These are phyloP conservation scores for Mantis religiosa DNA, from an alignment of 2,888 invertebrate species.

Conservation along the genomic window DNA sequence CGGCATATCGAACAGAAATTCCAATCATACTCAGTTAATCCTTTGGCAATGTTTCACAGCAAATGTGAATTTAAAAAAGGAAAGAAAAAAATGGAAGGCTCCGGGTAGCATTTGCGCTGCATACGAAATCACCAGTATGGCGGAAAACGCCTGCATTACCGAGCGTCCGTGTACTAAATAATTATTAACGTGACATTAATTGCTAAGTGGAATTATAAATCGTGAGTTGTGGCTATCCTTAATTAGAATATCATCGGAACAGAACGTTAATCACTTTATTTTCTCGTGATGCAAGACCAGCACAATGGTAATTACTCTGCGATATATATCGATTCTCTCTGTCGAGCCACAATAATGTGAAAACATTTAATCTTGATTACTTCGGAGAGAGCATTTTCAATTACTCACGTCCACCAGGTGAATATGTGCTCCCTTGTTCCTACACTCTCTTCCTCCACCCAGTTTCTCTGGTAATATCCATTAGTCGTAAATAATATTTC, in stretches of 20 bases:
- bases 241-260: neutral
- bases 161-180: neutral
- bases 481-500: neutral
- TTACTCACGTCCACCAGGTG: neutral
- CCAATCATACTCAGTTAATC: neutral
- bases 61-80: neutral
- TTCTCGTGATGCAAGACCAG: neutral
- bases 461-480: neutral
- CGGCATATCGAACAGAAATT: neutral
- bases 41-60: neutral
- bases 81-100: neutral
- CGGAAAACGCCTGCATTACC: neutral
- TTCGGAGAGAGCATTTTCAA: neutral
- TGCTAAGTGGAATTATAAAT: neutral
- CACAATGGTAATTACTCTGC: neutral
- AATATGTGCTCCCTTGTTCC: neutral
- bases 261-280: constrained; percentile 1
- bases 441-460: neutral
- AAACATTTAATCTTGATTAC: neutral
- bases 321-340: neutral
- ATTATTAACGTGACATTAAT: neutral
- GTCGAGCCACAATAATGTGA: neutral
- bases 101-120: neutral
- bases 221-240: neutral
- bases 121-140: neutral